phyloP scores from a whole-genome alignment of 2,797 vertebrate species.

The Dipus sagitta region DNA sequence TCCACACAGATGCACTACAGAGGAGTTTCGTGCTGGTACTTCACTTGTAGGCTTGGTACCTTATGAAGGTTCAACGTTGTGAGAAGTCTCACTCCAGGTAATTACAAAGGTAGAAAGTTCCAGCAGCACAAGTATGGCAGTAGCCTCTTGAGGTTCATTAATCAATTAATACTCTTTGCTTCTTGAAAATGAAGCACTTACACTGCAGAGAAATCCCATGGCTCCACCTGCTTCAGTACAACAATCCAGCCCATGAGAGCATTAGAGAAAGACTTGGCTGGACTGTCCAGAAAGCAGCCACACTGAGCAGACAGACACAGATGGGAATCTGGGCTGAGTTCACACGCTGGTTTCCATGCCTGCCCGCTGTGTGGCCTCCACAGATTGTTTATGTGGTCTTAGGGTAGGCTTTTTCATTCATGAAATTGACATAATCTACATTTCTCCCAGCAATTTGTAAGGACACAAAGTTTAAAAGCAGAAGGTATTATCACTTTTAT shows the following conservation, averaged over 20 bases:
- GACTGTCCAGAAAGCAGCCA: neutral
- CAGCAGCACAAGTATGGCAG: neutral
- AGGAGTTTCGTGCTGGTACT: neutral
- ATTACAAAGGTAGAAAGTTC: constrained; percentile 36
- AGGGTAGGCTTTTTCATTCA: neutral
- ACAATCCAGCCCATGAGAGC: neutral
- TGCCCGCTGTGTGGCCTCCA: neutral
- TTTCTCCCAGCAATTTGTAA: neutral
- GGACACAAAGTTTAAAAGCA: neutral
- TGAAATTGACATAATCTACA: neutral
- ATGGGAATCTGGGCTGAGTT: neutral
- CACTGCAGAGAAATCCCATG: neutral
- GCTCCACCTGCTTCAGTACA: neutral
- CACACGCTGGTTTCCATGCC: neutral
- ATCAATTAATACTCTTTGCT: neutral
- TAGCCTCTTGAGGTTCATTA: constrained; percentile 7
- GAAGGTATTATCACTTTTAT: neutral
- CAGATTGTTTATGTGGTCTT: neutral
- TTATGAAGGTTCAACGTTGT: constrained; percentile 2
- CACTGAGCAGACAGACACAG: neutral
- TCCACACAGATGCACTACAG: neutral
- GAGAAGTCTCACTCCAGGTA: constrained; percentile 30
- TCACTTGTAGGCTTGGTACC: neutral
- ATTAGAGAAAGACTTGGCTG: neutral
- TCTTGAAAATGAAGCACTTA: neutral